Base-by-base conservation (phyloP, 1,140 invertebrate genomes). In the Gonatopus flavifemur region DNA sequence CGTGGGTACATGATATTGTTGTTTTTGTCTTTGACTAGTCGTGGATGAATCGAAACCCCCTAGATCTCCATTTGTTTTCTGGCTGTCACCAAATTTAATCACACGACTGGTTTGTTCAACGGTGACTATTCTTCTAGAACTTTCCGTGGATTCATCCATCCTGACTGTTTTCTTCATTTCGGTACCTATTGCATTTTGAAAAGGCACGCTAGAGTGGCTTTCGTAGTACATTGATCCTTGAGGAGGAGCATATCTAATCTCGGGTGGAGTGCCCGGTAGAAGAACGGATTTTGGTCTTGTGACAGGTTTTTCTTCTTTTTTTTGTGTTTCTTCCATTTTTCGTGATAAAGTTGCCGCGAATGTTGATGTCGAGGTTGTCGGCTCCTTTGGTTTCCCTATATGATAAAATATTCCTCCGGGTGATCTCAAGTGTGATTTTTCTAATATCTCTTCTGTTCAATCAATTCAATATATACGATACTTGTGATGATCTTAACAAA, bases 141-240 rank as follows among this genome's bases (percentile, higher is more conserved):
- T 84, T 57, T 86, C 84, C 2, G 84, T 86, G 0, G 85, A 84
- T 62, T 88, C 86, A 49, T 86, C 82, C 78, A 87, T 85, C 53
- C 83, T 80, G 53, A 88, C 81, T 3, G 82, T 80, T 59, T 87
- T 86, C 47, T 84, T 86, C 0, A 81, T 83, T 69, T 88, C 86
- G 0, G 83, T 83, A 40, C 83, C 83, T 28, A 84, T 72, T 0
- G 83, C 82, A 53, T 82, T 83, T 57, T 81, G 67, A 43, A 60
- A 81, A 2, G 81, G 82, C 25, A 76, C 61, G 5, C 80, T 78
- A 10, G 81, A 77, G 20, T 76, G 77, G 2, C 79, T 81, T 52
- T 82, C 79, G 59, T 82, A 82, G 58, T 80, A 84, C 64, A 77
- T 12, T 50, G 70, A 67, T 16, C 74, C 70, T 2, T 77, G 75